Conservation (phyloP, 2,888 invertebrate genomes). For the Hyposoter didymator region DNA sequence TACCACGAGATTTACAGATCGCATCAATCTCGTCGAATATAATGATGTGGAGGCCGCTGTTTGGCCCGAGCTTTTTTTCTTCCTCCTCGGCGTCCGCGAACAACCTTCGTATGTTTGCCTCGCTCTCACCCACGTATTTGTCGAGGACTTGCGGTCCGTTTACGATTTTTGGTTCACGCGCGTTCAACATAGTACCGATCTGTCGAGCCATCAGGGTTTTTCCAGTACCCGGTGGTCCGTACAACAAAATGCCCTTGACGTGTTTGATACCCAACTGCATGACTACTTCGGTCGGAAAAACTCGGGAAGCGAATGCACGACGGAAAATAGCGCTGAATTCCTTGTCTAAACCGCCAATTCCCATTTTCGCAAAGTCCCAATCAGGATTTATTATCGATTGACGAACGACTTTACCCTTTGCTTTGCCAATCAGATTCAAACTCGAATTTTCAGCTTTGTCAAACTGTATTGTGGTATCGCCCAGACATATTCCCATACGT, state of each 20-base stretch:
- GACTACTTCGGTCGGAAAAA: constrained; percentile 98
- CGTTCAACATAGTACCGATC: constrained; percentile 99
- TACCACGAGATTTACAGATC: constrained; percentile 99
- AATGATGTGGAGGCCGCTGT: constrained; percentile 99
- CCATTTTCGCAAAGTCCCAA: constrained; percentile 99
- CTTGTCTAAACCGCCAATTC: constrained; percentile 98
- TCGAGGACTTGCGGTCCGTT: constrained; percentile 99
- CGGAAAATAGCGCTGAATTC: constrained; percentile 99
- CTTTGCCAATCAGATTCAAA: constrained; percentile 95
- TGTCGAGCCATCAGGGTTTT: constrained; percentile 99
- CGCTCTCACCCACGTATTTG: constrained; percentile 99
- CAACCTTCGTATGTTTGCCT: constrained; percentile 97
- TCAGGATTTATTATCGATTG: constrained; percentile 99
- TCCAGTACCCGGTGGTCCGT: constrained; percentile 99
- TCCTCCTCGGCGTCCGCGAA: constrained; percentile 99
- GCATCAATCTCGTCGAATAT: constrained; percentile 99
- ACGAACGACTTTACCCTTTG: constrained; percentile 90
- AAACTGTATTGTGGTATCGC: constrained; percentile 95
- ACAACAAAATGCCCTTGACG: constrained; percentile 98
- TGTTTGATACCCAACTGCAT: constrained; percentile 99
- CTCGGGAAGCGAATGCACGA: constrained; percentile 98
- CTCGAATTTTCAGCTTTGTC: constrained; percentile 97
- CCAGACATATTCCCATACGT: constrained; percentile 92
- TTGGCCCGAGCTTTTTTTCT: constrained; percentile 96
- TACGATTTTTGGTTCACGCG: constrained; percentile 99